These are phyloP conservation scores for Hirtodrosophila confusa DNA, from an alignment of 2,888 invertebrate genomes.

Conservation along the genomic window DNA sequence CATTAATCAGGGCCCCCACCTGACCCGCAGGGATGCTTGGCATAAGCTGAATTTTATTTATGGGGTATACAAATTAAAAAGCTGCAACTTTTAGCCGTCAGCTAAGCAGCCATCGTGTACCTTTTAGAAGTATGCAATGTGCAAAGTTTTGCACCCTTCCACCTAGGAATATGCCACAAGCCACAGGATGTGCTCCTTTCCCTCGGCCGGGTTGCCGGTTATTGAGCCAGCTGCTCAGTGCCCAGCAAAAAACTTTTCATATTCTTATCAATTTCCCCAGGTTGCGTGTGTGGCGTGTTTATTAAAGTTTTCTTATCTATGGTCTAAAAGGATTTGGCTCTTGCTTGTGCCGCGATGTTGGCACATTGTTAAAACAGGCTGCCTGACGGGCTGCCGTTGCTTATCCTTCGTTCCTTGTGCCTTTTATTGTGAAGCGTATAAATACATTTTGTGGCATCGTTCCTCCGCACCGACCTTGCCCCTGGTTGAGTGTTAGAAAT, in stretches of 20 bases:
- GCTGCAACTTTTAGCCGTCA: slow-evolving; percentile 56
- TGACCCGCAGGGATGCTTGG: slow-evolving; percentile 16
- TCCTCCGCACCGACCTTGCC: not conserved
- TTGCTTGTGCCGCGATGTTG: slow-evolving; percentile 52
- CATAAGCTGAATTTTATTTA: slow-evolving; percentile 58
- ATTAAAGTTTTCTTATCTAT: slow-evolving; percentile 76
- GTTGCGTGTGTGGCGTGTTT: slow-evolving; percentile 79
- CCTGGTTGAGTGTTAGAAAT: slow-evolving; percentile 47
- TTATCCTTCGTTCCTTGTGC: slow-evolving; percentile 32
- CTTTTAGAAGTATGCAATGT: slow-evolving; percentile 52
- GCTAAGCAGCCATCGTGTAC: slow-evolving; percentile 28
- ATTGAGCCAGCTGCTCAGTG: slow-evolving; percentile 50
- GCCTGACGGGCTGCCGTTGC: slow-evolving; percentile 17
- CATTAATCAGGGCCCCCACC: slow-evolving; percentile 50
- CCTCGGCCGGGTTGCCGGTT: slow-evolving; percentile 4
- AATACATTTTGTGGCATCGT: slow-evolving; percentile 57
- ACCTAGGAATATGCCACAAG: not conserved
- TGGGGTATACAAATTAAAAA: slow-evolving; percentile 68
- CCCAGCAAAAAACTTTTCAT: slow-evolving; percentile 70
- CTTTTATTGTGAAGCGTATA: slow-evolving; percentile 66
- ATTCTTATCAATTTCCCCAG: slow-evolving; percentile 75
- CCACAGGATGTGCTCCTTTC: slow-evolving; percentile 4
- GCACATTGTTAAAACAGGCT: slow-evolving; percentile 65
- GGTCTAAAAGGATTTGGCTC: slow-evolving; percentile 73
- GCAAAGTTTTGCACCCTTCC: slow-evolving; percentile 45